phyloP scores from a whole-genome alignment of 2,888 invertebrate species.

The Epinotia bilunana region DNA sequence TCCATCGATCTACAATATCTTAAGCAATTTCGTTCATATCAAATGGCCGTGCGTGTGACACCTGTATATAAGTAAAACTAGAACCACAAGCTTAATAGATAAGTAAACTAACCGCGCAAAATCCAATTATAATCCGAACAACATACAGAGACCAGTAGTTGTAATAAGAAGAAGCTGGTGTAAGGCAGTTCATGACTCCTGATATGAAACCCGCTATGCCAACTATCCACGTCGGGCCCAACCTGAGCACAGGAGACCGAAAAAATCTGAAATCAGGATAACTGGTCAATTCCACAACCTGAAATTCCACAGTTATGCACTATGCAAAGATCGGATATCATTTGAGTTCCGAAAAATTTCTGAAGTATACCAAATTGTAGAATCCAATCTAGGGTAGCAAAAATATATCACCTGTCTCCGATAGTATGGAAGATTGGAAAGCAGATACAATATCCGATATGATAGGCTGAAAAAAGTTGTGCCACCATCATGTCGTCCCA shows the following conservation, averaged over 20 bases:
- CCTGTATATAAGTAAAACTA: not conserved
- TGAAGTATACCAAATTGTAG: no score
- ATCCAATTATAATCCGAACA: constrained; percentile 69
- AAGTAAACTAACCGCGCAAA: constrained; percentile 77
- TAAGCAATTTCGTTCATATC: not conserved
- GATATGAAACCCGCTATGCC: constrained; percentile 70
- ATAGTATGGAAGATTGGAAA: constrained; percentile 77
- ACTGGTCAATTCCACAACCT: not conserved
- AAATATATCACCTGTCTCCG: constrained; percentile 68
- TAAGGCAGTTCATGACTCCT: constrained; percentile 69
- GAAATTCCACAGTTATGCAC: no score
- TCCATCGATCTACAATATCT: not conserved
- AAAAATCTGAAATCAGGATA: constrained; percentile 19
- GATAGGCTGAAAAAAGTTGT: constrained; percentile 72
- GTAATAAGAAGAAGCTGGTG: constrained; percentile 70
- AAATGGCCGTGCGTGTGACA: not conserved
- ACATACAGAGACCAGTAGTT: constrained; percentile 71
- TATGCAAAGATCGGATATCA: no score
- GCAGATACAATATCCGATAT: constrained; percentile 76
- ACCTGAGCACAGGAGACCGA: constrained; percentile 52
- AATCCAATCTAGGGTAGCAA: not conserved
- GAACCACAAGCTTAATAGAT: not conserved
- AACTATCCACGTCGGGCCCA: constrained; percentile 77
- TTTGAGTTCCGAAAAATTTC: no score
- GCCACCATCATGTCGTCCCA: constrained; percentile 75